Percentiles rank a stretch among this genome's conserved stretches.
phyloP scores from a whole-genome alignment of 2,113 vertebrate genomes.

The Chiloscyllium plagiosum region DNA sequence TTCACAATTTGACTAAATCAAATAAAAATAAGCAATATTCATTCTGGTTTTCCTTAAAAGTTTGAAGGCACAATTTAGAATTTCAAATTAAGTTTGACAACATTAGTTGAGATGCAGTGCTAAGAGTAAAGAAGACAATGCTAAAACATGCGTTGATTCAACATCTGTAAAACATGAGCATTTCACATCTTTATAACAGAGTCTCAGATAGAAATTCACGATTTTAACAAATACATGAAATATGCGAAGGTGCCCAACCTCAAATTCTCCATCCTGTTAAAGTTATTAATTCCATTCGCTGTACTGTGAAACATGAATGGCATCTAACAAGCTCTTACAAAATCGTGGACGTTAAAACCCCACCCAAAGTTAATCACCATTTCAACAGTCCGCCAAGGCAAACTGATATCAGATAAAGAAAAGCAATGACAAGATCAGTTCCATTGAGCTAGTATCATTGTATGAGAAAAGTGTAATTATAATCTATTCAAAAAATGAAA shows the following conservation, averaged over 20 bases:
- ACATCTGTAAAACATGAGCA: not conserved
- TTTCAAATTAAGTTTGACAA: not conserved
- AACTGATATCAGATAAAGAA: not conserved
- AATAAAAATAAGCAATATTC: not conserved
- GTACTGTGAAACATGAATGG: not conserved
- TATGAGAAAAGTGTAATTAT: not conserved
- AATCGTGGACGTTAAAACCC: not conserved
- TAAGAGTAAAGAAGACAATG: not conserved
- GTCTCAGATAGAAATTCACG: not conserved
- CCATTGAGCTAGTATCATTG: not conserved
- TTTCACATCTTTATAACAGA: not conserved
- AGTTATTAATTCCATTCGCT: not conserved
- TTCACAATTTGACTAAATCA: not conserved
- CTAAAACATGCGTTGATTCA: not conserved
- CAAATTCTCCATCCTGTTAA: not conserved
- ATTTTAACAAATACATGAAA: not conserved
- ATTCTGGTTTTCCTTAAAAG: not conserved
- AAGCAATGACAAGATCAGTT: not conserved
- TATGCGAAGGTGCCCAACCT: not conserved
- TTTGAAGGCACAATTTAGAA: not conserved
- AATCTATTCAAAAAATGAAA: not conserved
- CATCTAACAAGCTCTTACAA: constrained; percentile 8
- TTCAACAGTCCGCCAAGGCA: not conserved
- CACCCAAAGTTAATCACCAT: not conserved
- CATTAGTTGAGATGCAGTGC: not conserved